These are phyloP conservation scores for Charina bottae DNA, from an alignment of 2,113 vertebrate species.

Conservation along the genomic window DNA sequence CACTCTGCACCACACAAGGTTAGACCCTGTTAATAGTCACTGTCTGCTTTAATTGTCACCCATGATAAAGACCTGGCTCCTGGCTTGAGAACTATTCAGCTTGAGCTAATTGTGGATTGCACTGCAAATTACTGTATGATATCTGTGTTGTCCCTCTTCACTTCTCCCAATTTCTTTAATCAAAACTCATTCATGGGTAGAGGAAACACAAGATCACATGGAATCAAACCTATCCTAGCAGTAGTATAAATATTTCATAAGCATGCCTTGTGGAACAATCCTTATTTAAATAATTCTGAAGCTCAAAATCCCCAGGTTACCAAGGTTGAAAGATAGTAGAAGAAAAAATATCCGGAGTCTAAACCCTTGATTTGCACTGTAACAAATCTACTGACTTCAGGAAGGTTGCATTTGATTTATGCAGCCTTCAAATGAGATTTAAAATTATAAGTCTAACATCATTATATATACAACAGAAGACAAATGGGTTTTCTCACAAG, in stretches of 20 bases:
- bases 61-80: neutral
- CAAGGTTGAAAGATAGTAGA: slow-evolving; percentile 5
- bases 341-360: neutral
- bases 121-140: neutral
- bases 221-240: slow-evolving; percentile 1
- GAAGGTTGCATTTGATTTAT: slow-evolving; percentile 8
- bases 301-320: neutral
- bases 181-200: neutral
- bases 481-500: neutral
- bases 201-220: neutral
- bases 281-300: slow-evolving; percentile 22
- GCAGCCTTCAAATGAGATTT: neutral
- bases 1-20: too few species aligned
- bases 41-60: neutral
- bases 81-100: neutral
- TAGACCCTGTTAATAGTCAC: neutral
- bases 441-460: neutral
- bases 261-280: neutral
- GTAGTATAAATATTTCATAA: neutral
- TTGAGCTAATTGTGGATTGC: neutral
- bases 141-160: neutral
- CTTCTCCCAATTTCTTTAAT: neutral
- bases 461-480: neutral
- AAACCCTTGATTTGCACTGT: neutral
- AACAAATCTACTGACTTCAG: neutral